These are phyloP conservation scores for Tetropium fuscum DNA, from an alignment of 2,888 invertebrate species.

Conservation along the genomic window DNA sequence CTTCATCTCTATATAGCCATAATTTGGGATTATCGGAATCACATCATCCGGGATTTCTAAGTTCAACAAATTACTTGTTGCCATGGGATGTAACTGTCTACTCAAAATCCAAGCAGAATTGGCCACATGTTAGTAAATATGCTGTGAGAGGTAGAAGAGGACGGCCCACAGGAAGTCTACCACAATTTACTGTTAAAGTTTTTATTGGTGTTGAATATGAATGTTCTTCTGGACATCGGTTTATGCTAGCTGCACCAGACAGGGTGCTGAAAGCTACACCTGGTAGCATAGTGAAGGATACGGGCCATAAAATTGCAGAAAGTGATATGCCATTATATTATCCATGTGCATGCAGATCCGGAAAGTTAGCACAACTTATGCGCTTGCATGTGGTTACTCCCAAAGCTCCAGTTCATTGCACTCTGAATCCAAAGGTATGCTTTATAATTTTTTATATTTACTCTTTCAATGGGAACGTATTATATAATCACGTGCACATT, in stretches of 20 bases:
- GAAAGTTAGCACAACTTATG: constrained; percentile 84
- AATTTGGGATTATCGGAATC: constrained; percentile 83
- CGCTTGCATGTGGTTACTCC: constrained; percentile 88
- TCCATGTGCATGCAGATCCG: constrained; percentile 85
- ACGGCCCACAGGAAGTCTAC: constrained; percentile 56
- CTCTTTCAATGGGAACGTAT: too few relatives aligned
- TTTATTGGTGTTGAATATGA: constrained; percentile 98
- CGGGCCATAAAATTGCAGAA: constrained; percentile 86
- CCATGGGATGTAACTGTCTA: constrained; percentile 92
- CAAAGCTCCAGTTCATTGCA: constrained; percentile 92
- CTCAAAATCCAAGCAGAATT: constrained; percentile 60
- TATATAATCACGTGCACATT: too few relatives aligned
- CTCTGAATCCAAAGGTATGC: constrained; percentile 80
- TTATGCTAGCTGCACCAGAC: constrained; percentile 91
- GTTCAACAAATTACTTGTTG: constrained; percentile 89
- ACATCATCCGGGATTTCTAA: constrained; percentile 89
- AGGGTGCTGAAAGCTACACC: constrained; percentile 82
- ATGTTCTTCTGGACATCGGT: constrained; percentile 94
- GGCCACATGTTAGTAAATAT: constrained; percentile 60
- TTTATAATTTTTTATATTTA: background rate
- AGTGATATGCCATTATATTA: constrained; percentile 91
- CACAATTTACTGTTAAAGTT: constrained; percentile 82
- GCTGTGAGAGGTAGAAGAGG: constrained; percentile 58
- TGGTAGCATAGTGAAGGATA: constrained; percentile 79
- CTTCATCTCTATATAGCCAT: constrained; percentile 91